phyloP scores from a whole-genome alignment of 2,113 vertebrate species.

The Mesembrinibis cayennensis region DNA sequence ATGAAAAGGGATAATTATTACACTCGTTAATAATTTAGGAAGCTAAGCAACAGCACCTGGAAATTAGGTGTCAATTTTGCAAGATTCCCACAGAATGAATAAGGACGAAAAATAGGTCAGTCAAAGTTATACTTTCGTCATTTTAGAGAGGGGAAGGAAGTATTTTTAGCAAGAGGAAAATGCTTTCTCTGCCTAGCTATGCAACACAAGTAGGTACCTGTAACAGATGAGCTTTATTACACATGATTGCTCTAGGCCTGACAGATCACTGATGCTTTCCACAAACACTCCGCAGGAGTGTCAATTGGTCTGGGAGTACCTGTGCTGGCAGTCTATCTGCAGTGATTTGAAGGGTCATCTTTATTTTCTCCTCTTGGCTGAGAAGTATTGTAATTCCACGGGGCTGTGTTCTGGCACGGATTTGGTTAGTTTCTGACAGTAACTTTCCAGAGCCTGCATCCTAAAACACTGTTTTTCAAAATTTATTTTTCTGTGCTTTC shows the following conservation, averaged over 20 bases:
- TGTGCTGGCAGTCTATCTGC: background rate
- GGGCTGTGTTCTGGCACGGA: background rate
- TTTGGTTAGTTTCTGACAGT: background rate
- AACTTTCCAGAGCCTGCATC: background rate
- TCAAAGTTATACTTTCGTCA: background rate
- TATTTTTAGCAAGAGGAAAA: conserved; percentile 54
- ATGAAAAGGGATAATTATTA: conserved; percentile 12
- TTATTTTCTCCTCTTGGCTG: background rate
- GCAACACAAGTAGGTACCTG: background rate
- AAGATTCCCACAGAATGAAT: conserved; percentile 29
- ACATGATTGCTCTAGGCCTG: background rate
- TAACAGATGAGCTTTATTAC: background rate
- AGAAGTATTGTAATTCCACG: background rate
- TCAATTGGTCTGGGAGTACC: background rate
- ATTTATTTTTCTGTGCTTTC: background rate
- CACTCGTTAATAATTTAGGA: conserved; percentile 9
- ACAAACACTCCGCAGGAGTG: background rate
- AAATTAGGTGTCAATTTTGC: conserved; percentile 46
- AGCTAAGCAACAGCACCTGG: conserved; percentile 45
- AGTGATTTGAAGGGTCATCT: background rate
- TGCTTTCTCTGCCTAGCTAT: background rate
- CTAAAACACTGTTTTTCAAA: background rate
- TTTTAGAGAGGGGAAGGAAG: background rate
- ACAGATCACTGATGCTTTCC: background rate
- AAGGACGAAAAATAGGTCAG: conserved; percentile 19